Percentiles rank a stretch among this genome's conserved stretches.
Conservation (phyloP, 2,113 vertebrate species). For the Sitta europaea region DNA sequence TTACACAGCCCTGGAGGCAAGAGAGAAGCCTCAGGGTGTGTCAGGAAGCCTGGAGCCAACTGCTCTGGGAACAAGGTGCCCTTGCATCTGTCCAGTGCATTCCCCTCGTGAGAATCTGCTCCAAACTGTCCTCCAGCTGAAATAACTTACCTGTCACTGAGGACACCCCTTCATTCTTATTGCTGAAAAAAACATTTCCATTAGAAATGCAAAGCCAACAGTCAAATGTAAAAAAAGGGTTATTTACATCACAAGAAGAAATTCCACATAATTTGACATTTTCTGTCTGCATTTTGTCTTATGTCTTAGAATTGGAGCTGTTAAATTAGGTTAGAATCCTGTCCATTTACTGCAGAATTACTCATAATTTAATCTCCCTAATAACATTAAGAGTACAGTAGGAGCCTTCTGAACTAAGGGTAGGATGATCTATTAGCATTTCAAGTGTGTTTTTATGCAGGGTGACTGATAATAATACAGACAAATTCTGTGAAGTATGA, state of each 20-base stretch:
- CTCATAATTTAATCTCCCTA: slow-evolving; percentile 6
- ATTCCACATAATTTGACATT: not conserved
- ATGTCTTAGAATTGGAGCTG: not conserved
- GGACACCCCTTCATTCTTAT: not conserved
- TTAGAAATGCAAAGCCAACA: not conserved
- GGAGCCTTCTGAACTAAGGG: not conserved
- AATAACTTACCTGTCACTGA: not conserved
- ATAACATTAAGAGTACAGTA: not conserved
- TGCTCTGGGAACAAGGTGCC: not conserved
- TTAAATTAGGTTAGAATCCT: slow-evolving; percentile 20
- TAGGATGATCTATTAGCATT: slow-evolving; percentile 2
- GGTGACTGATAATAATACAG: not conserved
- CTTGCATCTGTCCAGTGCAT: not conserved
- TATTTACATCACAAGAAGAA: not conserved
- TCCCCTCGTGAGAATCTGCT: not conserved
- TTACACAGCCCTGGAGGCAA: not conserved
- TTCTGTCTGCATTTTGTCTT: not conserved
- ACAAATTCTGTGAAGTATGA: not conserved
- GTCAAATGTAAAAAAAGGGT: not conserved
- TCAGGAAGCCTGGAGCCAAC: not conserved
- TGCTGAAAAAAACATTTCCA: not conserved
- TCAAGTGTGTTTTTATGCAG: not conserved
- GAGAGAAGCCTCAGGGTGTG: not conserved
- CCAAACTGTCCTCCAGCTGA: not conserved
- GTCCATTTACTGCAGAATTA: not conserved